A percentile compares a stretch with the other conserved stretches of the same genome.
Evolutionary conservation across 2,113 vertebrate species (phyloP).

Genomic region (Galbula dea): DNA sequence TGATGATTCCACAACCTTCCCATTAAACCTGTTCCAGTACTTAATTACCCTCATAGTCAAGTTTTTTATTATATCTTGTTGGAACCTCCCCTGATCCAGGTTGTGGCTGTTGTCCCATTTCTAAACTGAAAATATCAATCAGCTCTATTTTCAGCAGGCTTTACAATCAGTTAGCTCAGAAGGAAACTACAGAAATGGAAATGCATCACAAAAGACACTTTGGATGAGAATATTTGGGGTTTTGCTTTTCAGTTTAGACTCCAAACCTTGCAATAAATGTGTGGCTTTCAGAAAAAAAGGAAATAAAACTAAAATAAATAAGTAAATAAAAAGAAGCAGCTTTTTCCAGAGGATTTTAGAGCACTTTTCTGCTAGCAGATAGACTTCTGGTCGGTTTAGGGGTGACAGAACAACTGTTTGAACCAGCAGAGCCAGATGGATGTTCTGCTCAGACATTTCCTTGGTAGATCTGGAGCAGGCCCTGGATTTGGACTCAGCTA

Average conservation of each 20-base stretch:
- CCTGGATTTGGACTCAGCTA: background rate
- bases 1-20: background rate
- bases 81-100: background rate
- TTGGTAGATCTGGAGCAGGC: too few relatives aligned
- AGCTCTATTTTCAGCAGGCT: background rate
- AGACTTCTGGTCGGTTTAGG: background rate
- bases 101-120: background rate
- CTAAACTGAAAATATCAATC: background rate
- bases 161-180: background rate
- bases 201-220: background rate
- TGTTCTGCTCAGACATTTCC: rapidly evolving
- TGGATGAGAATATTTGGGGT: background rate
- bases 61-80: background rate
- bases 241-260: background rate
- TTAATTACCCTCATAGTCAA: background rate
- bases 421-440: rapidly evolving
- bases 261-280: background rate
- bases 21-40: too few relatives aligned
- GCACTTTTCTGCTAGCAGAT: background rate
- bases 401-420: rapidly evolving
- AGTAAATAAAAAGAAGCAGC: rapidly evolving
- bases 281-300: background rate
- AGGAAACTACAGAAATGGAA: background rate
- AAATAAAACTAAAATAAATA: too few relatives aligned
- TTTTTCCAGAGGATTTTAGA: background rate